Base-by-base conservation (phyloP, 2,888 invertebrate species). In the Euphydryas editha region DNA sequence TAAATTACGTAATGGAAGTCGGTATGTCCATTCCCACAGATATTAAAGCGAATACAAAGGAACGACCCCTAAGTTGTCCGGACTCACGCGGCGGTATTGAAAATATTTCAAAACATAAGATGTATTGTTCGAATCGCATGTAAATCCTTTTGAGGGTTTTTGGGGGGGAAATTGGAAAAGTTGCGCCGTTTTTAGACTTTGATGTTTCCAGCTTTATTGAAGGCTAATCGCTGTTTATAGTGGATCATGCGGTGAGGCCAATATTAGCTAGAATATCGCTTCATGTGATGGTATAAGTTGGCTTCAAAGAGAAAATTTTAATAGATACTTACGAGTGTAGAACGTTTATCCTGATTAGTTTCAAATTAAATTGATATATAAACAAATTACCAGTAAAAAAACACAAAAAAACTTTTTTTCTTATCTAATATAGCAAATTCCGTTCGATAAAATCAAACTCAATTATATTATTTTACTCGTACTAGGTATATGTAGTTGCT, bases 21-120 rank as follows among this genome's bases (percentile, higher is more conserved):
- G 90, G 89, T 86, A 88, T 90, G 92, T 91, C 89, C 86, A 91
- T 92, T 92, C 92, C 92, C 92, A 92, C 92, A 92, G 91, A 92
- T 92, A 92, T 92, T 92, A 92, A 91, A 82, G 78, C 81, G 76
- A 76, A 86, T 82, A 90, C 90, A 91, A 92, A 85, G 76, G 83
- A 81, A 67, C 80, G 83, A 83, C 85, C 89, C 91, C 86, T 80
- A 80, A 81, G 81, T 82, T 80, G 77, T 75, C 69, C 78, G 88
- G 87, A 82, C 85, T 86, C 92, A 90, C 84, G 92, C 90, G 87
- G 92, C 73, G 92, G 82, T 83, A 90, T 91, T 87, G 87, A 92
- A 84, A 87, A 88, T 88, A 90, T 90, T 82, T 87, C 88, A 81
- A 87, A 86, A 86, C 84, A 86, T 81, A 78, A 78, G 81, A 73